Evolutionary conservation across 2,113 vertebrate genomes (phyloP).

Genomic region (Melanerpes aurifrons): DNA sequence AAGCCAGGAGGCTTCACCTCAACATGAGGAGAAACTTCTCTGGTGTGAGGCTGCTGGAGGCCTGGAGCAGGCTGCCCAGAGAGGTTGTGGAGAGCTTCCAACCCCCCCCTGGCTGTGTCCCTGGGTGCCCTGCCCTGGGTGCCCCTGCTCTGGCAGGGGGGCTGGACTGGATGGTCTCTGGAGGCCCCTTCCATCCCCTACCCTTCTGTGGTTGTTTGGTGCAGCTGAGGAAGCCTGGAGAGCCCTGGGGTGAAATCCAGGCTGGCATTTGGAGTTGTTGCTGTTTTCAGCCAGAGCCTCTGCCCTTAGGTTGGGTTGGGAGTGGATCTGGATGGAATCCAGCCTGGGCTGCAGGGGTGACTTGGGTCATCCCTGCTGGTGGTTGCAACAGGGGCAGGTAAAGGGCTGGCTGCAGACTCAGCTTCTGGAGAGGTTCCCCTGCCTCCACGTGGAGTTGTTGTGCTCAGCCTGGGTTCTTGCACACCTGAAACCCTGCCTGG

Average conservation of each 20-base stretch:
- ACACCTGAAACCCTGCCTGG: neutral
- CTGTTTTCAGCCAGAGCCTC: neutral
- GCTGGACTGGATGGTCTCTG: no score
- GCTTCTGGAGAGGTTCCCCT: neutral
- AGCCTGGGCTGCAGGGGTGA: neutral
- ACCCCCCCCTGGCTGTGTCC: no score
- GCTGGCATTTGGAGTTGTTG: neutral
- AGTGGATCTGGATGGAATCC: fast-evolving
- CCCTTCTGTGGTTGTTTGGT: no score
- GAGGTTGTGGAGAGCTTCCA: no score
- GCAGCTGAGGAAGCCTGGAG: neutral
- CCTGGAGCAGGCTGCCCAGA: no score
- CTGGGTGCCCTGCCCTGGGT: no score
- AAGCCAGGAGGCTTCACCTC: no score
- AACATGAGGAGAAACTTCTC: no score
- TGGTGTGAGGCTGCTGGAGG: no score
- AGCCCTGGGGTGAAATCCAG: fast-evolving
- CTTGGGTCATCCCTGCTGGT: neutral
- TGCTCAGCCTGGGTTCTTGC: neutral
- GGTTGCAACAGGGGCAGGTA: neutral
- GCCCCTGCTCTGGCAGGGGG: no score
- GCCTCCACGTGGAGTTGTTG: neutral
- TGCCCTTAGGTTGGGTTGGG: neutral
- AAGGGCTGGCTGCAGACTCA: neutral
- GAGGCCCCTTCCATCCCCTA: no score